A percentile compares a stretch with the other conserved stretches of the same genome.
Conservation (phyloP, 2,113 vertebrate genomes). For the Austrofundulus limnaeus region DNA sequence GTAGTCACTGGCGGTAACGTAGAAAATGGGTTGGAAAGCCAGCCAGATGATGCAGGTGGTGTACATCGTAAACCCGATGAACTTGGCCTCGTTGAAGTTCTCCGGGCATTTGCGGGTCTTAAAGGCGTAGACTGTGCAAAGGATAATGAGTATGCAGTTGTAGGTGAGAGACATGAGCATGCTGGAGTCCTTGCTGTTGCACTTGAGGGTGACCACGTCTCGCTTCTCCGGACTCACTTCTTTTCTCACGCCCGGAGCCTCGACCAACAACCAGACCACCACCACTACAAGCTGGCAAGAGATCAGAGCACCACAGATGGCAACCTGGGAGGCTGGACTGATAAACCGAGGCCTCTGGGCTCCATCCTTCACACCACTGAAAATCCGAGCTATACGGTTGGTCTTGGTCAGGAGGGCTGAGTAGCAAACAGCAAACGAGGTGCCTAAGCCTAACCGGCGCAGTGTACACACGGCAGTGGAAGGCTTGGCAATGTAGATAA, state of each 20-base stretch:
- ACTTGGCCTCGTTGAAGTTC: slow-evolving; percentile 99
- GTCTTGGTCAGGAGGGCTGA: slow-evolving; percentile 97
- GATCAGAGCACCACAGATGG: slow-evolving; percentile 93
- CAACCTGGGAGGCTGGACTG: slow-evolving; percentile 94
- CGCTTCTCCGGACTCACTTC: slow-evolving; percentile 91
- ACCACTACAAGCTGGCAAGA: slow-evolving; percentile 94
- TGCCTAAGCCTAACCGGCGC: slow-evolving; percentile 91
- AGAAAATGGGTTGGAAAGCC: slow-evolving; percentile 99
- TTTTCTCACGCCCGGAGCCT: slow-evolving; percentile 91
- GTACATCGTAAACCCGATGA: slow-evolving; percentile 99
- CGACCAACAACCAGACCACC: slow-evolving; percentile 90
- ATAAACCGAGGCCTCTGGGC: slow-evolving; percentile 94
- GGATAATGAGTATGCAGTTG: slow-evolving; percentile 94
- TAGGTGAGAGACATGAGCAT: slow-evolving; percentile 96
- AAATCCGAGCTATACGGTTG: slow-evolving; percentile 96
- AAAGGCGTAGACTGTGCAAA: slow-evolving; percentile 98
- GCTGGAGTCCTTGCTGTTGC: slow-evolving; percentile 94
- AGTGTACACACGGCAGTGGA: slow-evolving; percentile 89
- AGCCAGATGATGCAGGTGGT: slow-evolving; percentile 99
- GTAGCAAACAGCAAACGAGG: slow-evolving; percentile 95
- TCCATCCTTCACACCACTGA: slow-evolving; percentile 91
- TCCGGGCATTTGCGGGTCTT: slow-evolving; percentile 98
- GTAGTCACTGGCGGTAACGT: slow-evolving; percentile 97
- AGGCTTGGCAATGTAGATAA: slow-evolving; percentile 94
- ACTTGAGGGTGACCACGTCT: slow-evolving; percentile 94